Base-by-base conservation (phyloP, 2,797 vertebrate genomes). In the Okamejei kenojei region DNA sequence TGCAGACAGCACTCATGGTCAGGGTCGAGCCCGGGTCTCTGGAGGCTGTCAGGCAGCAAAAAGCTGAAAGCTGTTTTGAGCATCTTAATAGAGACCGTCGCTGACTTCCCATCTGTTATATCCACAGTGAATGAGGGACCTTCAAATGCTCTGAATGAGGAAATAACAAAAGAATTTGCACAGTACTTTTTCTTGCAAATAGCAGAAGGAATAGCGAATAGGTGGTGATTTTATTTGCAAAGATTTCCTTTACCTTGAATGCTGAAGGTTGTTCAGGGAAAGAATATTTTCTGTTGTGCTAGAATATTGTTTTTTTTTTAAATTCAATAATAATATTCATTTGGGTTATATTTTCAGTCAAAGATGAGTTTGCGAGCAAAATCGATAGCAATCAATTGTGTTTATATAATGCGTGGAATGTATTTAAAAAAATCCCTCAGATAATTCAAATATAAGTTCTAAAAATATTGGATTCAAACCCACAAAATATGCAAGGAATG, bases 221-320 rank as follows among this genome's bases (percentile, higher is more conserved):
- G 11, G 54, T 86, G 26, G 82, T 61, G 65, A 88, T 65, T 32
- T 88, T 86, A n/a, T 88, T 79, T 38, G 26, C 32, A 63, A 65
- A 88, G n/a, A 65, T 88, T 88, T 79, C 78, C 77, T 79, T 38
- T 65, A 32, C n/a, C 63, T 65, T n/a, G 29, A 88, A n/a, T 32
- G 15, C 6, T 15, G 58, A 63, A 11, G 29, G 65, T 65, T 88
- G 7, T 65, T 88, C 6, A 88, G n/a, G 7, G 61, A 1, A 21
- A 88, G n/a, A 65, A 88, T 88, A 29, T 15, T 21, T 88, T 88
- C 84, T 88, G 9, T 88, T 63, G 84, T 35, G 7, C 58, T 7
- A 6, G n/a, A 32, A 35, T 15, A 79, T 79, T 19, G 78, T 19
- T 78, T 78, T 78, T 78, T 78, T 78, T 58, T 45, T 45, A 2